Evolutionary conservation across 2,113 vertebrate genomes (phyloP).

Genomic region (Erythrocercus mccallii): DNA sequence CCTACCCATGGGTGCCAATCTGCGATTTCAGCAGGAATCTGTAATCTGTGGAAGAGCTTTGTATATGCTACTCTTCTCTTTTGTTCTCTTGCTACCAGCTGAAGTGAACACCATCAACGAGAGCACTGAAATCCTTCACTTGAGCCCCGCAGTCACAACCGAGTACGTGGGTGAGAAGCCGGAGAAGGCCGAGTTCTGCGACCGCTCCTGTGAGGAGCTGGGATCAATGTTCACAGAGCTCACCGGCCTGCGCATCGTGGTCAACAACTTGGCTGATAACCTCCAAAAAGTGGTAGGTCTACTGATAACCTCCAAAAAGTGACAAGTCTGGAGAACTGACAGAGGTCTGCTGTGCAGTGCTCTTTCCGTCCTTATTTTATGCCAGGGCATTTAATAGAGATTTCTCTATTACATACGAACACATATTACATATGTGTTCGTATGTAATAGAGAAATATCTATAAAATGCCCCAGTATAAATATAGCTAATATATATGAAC

Average conservation of each 20-base stretch:
- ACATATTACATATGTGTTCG: too few relatives aligned
- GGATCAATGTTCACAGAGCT: constrained; percentile 90
- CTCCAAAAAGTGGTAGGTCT: constrained; percentile 90
- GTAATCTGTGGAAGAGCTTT: not conserved
- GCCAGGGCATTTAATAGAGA: not conserved
- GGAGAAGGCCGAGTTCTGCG: constrained; percentile 81
- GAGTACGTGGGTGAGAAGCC: constrained; percentile 81
- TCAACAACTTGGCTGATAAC: constrained; percentile 89
- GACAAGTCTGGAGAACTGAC: not conserved
- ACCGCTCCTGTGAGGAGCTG: constrained; percentile 92
- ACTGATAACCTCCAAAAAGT: constrained; percentile 90
- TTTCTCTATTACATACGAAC: not conserved
- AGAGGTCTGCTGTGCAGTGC: not conserved
- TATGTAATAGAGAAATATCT: too few relatives aligned
- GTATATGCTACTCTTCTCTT: not conserved
- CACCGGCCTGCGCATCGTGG: constrained; percentile 85
- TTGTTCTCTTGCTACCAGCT: constrained; percentile 65
- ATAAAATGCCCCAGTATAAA: too few relatives aligned
- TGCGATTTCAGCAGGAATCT: constrained; percentile 13
- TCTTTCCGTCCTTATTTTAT: not conserved
- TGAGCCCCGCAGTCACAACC: constrained; percentile 78
- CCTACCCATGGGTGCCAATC: not conserved
- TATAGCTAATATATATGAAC: too few relatives aligned
- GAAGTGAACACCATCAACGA: constrained; percentile 85
- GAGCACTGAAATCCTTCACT: constrained; percentile 82